phyloP scores from a whole-genome alignment of 1,140 invertebrate species.

The Brachystomella parvula region DNA sequence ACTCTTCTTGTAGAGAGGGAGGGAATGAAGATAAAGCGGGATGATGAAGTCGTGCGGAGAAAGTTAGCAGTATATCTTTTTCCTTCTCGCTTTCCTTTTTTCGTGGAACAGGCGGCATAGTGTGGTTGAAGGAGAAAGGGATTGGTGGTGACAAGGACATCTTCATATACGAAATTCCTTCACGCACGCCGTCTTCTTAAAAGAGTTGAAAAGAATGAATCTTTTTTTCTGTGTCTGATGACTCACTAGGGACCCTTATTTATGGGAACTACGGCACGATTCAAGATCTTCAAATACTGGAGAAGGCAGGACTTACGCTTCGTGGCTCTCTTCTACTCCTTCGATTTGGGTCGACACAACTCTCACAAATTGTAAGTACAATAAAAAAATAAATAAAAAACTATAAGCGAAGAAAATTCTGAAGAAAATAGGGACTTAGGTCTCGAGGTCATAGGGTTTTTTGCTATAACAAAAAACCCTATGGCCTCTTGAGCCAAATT shows the following conservation, averaged over 20 bases:
- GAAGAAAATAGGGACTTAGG: no score
- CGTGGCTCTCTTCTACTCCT: slow-evolving; percentile 30
- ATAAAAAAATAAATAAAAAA: not conserved
- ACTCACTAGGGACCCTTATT: slow-evolving; percentile 34
- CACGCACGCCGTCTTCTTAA: not conserved
- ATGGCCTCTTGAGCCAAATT: no score
- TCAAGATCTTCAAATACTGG: slow-evolving; percentile 28
- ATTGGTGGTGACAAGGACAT: not conserved
- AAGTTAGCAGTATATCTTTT: no score
- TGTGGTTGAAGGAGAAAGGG: not conserved
- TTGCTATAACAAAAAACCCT: no score
- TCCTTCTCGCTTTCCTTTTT: no score
- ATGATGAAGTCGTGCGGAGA: no score
- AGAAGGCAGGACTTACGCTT: slow-evolving; percentile 11
- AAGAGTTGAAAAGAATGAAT: not conserved
- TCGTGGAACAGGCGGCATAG: not conserved
- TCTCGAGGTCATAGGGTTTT: no score
- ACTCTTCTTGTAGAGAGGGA: no score
- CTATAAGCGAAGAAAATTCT: not conserved
- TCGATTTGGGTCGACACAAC: slow-evolving; percentile 28
- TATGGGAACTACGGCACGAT: slow-evolving; percentile 32
- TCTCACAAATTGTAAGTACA: slow-evolving; percentile 31
- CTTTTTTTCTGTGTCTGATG: slow-evolving; percentile 11
- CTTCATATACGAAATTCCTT: not conserved
- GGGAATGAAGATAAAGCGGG: no score